phyloP scores from a whole-genome alignment of 2,113 vertebrate genomes.

The Scortum barcoo region DNA sequence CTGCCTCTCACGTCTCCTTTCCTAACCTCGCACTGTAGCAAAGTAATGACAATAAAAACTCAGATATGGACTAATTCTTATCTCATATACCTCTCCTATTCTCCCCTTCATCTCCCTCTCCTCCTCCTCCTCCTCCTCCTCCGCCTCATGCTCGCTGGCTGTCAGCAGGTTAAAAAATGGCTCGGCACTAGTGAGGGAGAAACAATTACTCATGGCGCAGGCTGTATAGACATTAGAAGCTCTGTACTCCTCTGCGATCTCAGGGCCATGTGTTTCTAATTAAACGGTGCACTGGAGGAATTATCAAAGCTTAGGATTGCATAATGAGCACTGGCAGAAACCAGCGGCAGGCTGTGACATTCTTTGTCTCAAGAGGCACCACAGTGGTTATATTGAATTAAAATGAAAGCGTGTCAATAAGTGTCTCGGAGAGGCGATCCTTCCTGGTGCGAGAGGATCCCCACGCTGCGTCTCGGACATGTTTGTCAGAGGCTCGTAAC shows the following conservation, averaged over 20 bases:
- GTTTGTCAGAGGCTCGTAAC: slow-evolving; percentile 8
- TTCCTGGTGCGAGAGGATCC: slow-evolving; percentile 13
- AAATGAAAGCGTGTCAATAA: slow-evolving; percentile 61
- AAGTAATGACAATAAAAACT: slow-evolving; percentile 41
- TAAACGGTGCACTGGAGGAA: slow-evolving; percentile 74
- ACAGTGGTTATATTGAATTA: slow-evolving; percentile 61
- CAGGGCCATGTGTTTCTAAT: slow-evolving; percentile 79
- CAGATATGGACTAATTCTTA: slow-evolving; percentile 36
- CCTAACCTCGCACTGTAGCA: slow-evolving; percentile 1
- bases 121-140: slow-evolving; percentile 44
- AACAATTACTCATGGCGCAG: slow-evolving; percentile 79
- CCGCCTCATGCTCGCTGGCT: slow-evolving; percentile 64
- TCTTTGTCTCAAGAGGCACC: slow-evolving; percentile 66
- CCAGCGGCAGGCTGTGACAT: slow-evolving; percentile 64
- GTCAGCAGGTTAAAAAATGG: slow-evolving; percentile 82
- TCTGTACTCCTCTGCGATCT: slow-evolving; percentile 69
- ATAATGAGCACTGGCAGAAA: slow-evolving; percentile 74
- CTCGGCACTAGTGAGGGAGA: slow-evolving; percentile 69
- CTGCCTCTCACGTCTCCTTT: slow-evolving; percentile 13
- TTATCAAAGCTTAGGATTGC: slow-evolving; percentile 78
- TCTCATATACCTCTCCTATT: slow-evolving; percentile 25
- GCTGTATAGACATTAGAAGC: slow-evolving; percentile 74
- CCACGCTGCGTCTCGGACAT: neutral
- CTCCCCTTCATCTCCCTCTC: slow-evolving; percentile 31
- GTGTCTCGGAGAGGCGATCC: slow-evolving; percentile 22